phyloP scores from a whole-genome alignment of 2,888 invertebrate species.

The Andrena haemorrhoa region DNA sequence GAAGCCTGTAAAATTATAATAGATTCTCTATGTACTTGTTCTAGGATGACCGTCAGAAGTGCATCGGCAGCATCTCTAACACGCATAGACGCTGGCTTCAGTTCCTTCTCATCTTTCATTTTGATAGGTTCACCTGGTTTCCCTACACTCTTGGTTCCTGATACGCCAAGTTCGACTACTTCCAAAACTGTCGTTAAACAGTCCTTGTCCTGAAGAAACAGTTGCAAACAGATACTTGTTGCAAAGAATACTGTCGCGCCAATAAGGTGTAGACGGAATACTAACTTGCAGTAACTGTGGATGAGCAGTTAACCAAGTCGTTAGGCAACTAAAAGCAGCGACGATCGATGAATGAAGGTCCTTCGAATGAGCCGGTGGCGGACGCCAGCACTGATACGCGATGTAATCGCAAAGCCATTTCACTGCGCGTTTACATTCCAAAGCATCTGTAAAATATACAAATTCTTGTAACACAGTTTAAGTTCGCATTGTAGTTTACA shows the following conservation, averaged over 20 bases:
- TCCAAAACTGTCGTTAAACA: conserved; percentile 97
- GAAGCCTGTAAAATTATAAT: neutral
- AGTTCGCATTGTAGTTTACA: conserved; percentile 20
- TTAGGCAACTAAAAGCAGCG: conserved; percentile 95
- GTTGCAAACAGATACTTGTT: neutral
- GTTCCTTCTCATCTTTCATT: conserved; percentile 97
- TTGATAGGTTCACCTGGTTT: conserved; percentile 95
- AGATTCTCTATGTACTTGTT: conserved; percentile 88
- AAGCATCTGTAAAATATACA: conserved; percentile 88
- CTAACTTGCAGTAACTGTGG: conserved; percentile 90
- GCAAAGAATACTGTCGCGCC: neutral
- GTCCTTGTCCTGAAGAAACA: conserved; percentile 91
- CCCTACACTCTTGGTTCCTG: conserved; percentile 95
- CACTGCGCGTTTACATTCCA: conserved; percentile 96
- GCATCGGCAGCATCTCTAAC: conserved; percentile 99
- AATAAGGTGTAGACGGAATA: conserved; percentile 4
- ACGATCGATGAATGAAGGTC: conserved; percentile 98
- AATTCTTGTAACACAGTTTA: conserved; percentile 8
- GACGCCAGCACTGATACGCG: conserved; percentile 96
- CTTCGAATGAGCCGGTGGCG: conserved; percentile 96
- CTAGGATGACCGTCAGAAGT: conserved; percentile 94
- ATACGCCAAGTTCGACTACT: conserved; percentile 98
- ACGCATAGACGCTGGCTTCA: conserved; percentile 98
- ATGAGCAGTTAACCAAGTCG: conserved; percentile 96
- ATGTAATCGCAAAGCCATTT: conserved; percentile 99